Percentiles rank a stretch among this genome's conserved stretches.
These are phyloP conservation scores for Balaeniceps rex DNA, from an alignment of 2,113 vertebrate genomes.

Conservation along the genomic window DNA sequence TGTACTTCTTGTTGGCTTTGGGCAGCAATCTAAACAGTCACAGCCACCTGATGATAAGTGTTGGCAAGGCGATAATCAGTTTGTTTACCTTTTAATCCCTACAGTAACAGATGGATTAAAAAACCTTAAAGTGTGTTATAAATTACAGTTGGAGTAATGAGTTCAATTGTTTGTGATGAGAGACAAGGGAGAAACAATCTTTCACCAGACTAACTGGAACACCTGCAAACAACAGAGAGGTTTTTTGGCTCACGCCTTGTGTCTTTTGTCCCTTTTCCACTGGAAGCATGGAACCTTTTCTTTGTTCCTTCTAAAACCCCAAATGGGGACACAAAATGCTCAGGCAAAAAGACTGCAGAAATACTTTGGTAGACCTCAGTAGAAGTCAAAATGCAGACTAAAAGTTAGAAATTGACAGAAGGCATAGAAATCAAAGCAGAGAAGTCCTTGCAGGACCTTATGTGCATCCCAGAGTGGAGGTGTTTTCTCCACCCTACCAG, in stretches of 20 bases:
- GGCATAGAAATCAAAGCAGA: too few species aligned
- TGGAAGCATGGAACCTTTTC: background rate
- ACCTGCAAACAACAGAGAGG: background rate
- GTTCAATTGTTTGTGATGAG: background rate
- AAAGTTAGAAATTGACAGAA: too few species aligned
- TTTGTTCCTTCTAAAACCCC: background rate
- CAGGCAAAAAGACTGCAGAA: background rate
- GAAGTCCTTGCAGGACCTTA: background rate
- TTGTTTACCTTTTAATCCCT: background rate
- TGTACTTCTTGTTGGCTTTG: conserved; percentile 17
- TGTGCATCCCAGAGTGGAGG: background rate
- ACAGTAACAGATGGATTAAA: background rate
- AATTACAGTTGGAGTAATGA: background rate
- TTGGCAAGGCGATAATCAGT: conserved; percentile 37
- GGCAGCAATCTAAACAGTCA: background rate
- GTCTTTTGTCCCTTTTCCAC: background rate
- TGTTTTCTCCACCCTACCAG: background rate
- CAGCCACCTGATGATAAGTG: conserved; percentile 1
- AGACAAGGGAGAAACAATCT: background rate
- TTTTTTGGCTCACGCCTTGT: background rate
- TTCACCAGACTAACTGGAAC: background rate
- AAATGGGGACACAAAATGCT: background rate
- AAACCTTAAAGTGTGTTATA: background rate
- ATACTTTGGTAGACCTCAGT: too few species aligned
- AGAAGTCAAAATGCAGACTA: too few species aligned